These are phyloP conservation scores for Cynaeus angustus DNA, from an alignment of 2,888 invertebrate species.

Conservation along the genomic window DNA sequence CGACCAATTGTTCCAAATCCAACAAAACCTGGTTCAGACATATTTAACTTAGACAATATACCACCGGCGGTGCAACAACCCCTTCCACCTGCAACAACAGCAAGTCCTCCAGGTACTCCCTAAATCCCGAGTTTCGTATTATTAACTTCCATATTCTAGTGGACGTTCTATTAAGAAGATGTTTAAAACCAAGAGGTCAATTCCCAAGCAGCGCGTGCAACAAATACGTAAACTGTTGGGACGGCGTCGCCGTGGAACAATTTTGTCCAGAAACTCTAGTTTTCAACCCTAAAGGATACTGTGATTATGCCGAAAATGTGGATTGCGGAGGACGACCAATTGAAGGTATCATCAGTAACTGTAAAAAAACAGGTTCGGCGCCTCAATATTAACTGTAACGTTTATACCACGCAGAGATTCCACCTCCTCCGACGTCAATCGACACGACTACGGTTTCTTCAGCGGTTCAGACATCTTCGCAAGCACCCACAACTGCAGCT, in stretches of 20 bases:
- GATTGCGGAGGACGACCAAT: constrained; percentile 75
- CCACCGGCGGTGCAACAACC: background rate
- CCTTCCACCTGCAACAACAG: background rate
- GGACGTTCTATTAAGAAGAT: constrained; percentile 60
- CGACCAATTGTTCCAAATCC: constrained; percentile 1
- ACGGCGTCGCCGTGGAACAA: constrained; percentile 79
- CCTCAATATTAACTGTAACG: constrained; percentile 8
- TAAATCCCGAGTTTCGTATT: background rate
- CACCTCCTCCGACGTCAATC: constrained; percentile 20
- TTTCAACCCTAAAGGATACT: constrained; percentile 76
- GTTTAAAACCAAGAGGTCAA: constrained; percentile 75
- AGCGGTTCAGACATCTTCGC: constrained; percentile 34
- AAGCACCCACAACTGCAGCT: constrained; percentile 37
- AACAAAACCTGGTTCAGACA: background rate
- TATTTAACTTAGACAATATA: background rate
- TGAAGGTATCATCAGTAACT: constrained; percentile 39
- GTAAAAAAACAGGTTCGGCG: constrained; percentile 3
- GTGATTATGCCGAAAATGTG: constrained; percentile 79
- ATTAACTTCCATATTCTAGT: constrained; percentile 12
- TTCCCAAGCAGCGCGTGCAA: constrained; percentile 78
- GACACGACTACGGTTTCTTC: constrained; percentile 24
- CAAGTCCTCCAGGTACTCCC: background rate
- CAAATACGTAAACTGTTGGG: constrained; percentile 83
- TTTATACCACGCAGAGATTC: constrained; percentile 21
- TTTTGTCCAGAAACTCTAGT: constrained; percentile 78